Evolutionary conservation across 2,888 invertebrate genomes (phyloP), one percentile per base, ranked within the genome.

Genomic region (Drosophila testacea): DNA sequence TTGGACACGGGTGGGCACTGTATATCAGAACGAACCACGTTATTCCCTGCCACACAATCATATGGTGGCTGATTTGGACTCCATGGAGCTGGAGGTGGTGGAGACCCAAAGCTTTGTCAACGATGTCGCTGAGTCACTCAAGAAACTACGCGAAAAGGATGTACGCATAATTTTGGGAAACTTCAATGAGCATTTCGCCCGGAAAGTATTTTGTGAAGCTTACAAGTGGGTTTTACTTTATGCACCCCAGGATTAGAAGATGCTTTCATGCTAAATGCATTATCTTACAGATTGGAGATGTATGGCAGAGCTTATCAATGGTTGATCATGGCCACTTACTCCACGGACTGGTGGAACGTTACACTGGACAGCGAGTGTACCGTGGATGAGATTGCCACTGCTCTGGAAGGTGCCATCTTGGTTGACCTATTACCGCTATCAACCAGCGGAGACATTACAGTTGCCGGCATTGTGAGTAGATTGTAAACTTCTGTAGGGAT

Each of bases 1-100:
- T 93, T 99, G 99, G 99, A 98, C 98, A 0, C 94, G 97, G 69
- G 98, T 99, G 38, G 99, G 98, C 2, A 99, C 99, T 2, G 95
- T 99, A 73, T 99, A 98, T 92, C 98, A 98, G 93, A 98, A 98
- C 91, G 97, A 98, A 87, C 98, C 98, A 0, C 94, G 98, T 92
- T 98, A 98, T 92, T 97, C 98, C 4, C 93, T 98, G 93, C 97
- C 97, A 5, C 97, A 97, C 92, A 97, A 97, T 91, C 95, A 96
- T 75, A 94, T 98, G 80, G 95, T 98, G 34, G 96, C 97, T 4
- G 96, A 98, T 91, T 92, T 98, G 81, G 98, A 98, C 87, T 93
- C 94, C 13, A 94, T 96, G 87, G 95, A 95, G 38, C 96, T 98
- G 88, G 95, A 96, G 74, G 96, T 98, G 36, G 96, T 95, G 44